Evolutionary conservation across 2,888 invertebrate genomes (phyloP).

Genomic region (Abrostola tripartita): DNA sequence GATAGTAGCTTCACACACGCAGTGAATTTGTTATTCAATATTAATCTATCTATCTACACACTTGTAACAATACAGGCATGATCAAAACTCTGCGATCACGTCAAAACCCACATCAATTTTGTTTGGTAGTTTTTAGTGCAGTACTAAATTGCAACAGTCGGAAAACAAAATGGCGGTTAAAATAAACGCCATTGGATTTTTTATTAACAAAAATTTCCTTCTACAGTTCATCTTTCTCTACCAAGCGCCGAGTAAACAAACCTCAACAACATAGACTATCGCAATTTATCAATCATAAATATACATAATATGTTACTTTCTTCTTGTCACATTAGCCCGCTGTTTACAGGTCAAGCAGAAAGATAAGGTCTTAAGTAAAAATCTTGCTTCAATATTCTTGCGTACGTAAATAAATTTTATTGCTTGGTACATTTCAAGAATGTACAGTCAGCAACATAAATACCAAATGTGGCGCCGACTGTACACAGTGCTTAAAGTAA

Average conservation of each 20-base stretch:
- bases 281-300: constrained; percentile 8
- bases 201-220: too few relatives aligned
- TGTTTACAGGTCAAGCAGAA: neutral
- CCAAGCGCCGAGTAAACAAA: constrained; percentile 7
- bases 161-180: neutral
- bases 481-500: constrained; percentile 38
- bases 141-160: neutral
- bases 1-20: constrained; percentile 57
- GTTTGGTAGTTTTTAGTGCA: constrained; percentile 23
- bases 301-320: neutral
- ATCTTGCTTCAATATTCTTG: constrained; percentile 32
- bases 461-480: constrained; percentile 44
- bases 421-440: constrained; percentile 49
- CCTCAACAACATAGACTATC: constrained; percentile 8
- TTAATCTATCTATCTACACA: constrained; percentile 64
- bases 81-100: constrained; percentile 37
- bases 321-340: too few relatives aligned
- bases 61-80: constrained; percentile 56
- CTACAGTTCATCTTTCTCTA: too few relatives aligned
- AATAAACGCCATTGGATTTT: constrained; percentile 4
- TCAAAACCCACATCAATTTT: constrained; percentile 45
- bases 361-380: constrained; percentile 25
- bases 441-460: constrained; percentile 44
- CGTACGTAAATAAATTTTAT: constrained; percentile 51
- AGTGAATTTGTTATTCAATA: constrained; percentile 68